Base-by-base conservation (phyloP, 2,888 invertebrate species). In the Axea sp. region DNA sequence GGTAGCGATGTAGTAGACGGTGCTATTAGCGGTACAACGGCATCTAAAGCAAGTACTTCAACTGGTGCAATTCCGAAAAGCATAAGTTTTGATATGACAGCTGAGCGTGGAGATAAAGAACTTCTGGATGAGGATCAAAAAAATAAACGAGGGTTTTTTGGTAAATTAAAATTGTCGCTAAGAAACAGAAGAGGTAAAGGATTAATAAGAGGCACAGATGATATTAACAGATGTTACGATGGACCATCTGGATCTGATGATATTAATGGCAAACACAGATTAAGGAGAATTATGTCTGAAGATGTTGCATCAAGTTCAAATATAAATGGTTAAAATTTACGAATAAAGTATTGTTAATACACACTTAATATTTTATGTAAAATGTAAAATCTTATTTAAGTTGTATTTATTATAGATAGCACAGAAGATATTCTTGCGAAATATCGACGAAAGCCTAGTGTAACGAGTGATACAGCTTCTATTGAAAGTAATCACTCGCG, bases 381-480 rank as follows among this genome's bases (percentile, higher is more conserved):
- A n/a, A n/a, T n/a, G n/a, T n/a, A n/a, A n/a, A n/a, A n/a, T n/a
- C n/a, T n/a, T n/a, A n/a, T n/a, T n/a, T n/a, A n/a, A n/a, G n/a
- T n/a, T n/a, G n/a, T n/a, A n/a, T n/a, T n/a, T 11, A 24, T 57
- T 37, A 4, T 49, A 85, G 96, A 96, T 89, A 92, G 92, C 24
- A 93, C 95, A 0, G 97, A 98, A 82, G 97, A 98, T 83, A 98
- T 98, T 83, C 90, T 98, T 77, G 98, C 96, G 31, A 98, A 98
- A 88, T 98, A 98, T 88, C 90, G 97, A 1, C 91, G 92, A 77
- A 92, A 93, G 85, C 90, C 91, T 59, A 90, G 91, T 73, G 89
- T 88, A 9, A 90, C 90, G 51, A 90, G 90, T 22, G 90, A 90
- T 77, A 89, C 89, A 60, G 89, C 90, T 4, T 88, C 88, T 2